Evolutionary conservation across 23 tunicate species (phyloP).

Genomic region (Ascidia mentula): DNA sequence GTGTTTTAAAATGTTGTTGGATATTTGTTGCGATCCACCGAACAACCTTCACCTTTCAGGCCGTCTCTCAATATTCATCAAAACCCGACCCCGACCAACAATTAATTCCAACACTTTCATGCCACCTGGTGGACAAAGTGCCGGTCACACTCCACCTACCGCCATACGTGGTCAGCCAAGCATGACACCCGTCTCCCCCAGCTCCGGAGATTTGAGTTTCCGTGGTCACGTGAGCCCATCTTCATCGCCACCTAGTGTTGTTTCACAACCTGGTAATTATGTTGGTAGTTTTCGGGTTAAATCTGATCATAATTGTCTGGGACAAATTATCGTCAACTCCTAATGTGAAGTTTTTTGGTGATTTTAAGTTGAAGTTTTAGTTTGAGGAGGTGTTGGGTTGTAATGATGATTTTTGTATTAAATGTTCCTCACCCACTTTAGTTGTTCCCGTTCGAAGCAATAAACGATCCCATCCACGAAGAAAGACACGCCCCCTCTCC

Average conservation of each 20-base stretch:
- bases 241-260: constrained; percentile 11
- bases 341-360: too few species aligned
- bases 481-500: background rate
- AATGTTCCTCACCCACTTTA: too few species aligned
- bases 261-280: background rate
- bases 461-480: background rate
- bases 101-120: constrained; percentile 51
- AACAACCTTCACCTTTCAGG: too few species aligned
- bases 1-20: too few species aligned
- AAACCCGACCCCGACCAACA: constrained; percentile 42
- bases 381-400: too few species aligned
- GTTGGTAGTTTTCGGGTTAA: too few species aligned
- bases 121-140: constrained; percentile 66
- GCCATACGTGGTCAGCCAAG: constrained; percentile 18
- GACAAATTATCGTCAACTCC: too few species aligned
- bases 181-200: constrained; percentile 25
- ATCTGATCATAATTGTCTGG: too few species aligned
- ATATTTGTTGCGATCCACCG: too few species aligned
- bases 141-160: constrained; percentile 79
- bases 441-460: background rate
- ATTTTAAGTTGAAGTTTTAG: too few species aligned
- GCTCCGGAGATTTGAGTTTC: background rate
- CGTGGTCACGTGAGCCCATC: constrained; percentile 1
- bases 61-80: constrained; percentile 50
- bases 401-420: too few species aligned